Conservation (phyloP, 2,113 vertebrate species). For the Ciconia maguari region DNA sequence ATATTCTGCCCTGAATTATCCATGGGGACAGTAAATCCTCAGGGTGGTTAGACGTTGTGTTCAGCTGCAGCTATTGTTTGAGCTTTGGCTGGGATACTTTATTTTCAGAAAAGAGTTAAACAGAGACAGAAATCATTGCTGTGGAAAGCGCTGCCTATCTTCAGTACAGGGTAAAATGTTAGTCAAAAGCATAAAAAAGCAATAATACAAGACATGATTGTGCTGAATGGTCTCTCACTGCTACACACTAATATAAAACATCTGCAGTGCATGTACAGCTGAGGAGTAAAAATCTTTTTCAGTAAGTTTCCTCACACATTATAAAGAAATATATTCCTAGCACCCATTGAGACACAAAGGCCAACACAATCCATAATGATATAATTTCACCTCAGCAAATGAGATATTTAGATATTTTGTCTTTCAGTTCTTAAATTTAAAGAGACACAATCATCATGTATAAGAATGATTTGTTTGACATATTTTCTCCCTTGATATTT, state of each 20-base stretch:
- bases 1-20: background rate
- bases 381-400: background rate
- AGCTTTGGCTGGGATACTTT: background rate
- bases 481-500: background rate
- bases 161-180: background rate
- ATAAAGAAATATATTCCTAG: background rate
- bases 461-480: background rate
- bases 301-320: background rate
- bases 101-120: background rate
- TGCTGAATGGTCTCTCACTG: background rate
- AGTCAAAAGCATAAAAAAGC: background rate
- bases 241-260: background rate
- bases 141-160: background rate
- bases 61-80: background rate
- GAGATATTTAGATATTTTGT: background rate
- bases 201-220: background rate
- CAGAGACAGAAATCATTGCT: background rate
- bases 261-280: background rate
- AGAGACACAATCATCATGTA: background rate
- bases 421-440: background rate
- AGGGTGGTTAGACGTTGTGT: accelerated
- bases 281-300: background rate
- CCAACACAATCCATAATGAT: background rate
- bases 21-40: background rate
- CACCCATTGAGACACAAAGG: background rate